Evolutionary conservation across 2,113 vertebrate genomes (phyloP), one percentile per base, ranked within the genome.

Genomic region (Dasyurus viverrinus): DNA sequence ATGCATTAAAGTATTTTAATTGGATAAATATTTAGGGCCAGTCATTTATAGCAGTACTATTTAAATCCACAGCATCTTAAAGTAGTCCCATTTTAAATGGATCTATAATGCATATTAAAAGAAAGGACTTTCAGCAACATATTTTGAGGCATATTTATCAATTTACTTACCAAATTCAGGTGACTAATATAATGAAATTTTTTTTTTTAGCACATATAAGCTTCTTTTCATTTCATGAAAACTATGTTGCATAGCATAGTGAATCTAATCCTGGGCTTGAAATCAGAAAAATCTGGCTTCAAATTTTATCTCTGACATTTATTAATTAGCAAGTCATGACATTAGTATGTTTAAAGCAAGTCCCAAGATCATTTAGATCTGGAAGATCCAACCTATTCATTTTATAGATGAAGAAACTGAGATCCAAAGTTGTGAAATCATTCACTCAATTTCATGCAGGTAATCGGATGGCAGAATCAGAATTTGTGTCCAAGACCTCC

Each of bases 41-140:
- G 27, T 93, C 96, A 89, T 95, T 97, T 95, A 96, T 97, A 96
- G 90, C 76, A 96, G 55, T 92, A 68, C 47, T 48, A 94, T 95
- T 95, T 97, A 96, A 94, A 42, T 95, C 95, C 53, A 95, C 53
- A 95, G 91, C 54, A 94, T 53, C 54, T n/a, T 42, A 90, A 96
- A 97, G 53, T 53, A 16, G 5, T 8, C 95, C 25, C 25, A 54
- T 36, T 92, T 97, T 96, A 95, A 91, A 76, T 53, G 50, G 57
- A 48, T 95, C 5, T 84, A 84, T 84, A 84, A 84, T 84, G 68
- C 68, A 84, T 84, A 23, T 84, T 42, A 84, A 84, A 84, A 76
- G n/a, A 84, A n/a, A 84, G n/a, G n/a, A n/a, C n/a, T 84, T 84
- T 84, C 16, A 84, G 68, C 68, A 84, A 84, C n/a, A 84, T 42